Evolutionary conservation across 1,140 invertebrate species (phyloP), one percentile per base, ranked within the genome.

Genomic region (Bombus pyrosoma): DNA sequence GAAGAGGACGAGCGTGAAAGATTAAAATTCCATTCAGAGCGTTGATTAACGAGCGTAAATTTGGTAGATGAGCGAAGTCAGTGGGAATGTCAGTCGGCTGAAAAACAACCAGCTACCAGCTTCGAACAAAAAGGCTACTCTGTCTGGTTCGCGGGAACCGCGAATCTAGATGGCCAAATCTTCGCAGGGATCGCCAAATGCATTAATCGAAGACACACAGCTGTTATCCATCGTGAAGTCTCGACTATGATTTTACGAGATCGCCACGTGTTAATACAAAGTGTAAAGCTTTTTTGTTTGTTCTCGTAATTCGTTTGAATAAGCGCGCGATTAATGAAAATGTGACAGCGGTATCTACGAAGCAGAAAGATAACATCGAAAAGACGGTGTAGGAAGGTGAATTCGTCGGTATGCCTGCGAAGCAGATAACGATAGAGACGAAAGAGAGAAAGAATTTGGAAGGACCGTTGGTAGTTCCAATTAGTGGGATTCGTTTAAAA

Each of bases 31-130:
- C n/a, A 1, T 66, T 32, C n/a, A 69, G 34, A 32, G 57, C 74
- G 89, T 87, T 90, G 91, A 93, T 91, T 86, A 86, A 91, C 86
- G 89, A 87, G n/a, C 82, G 82, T 85, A 75, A 91, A 91, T 91
- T 91, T 87, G 8, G 47, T 6, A 53, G 47, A 53, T 53, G 47
- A 53, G 47, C 47, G 1, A 53, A 22, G 47, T 53, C 47, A 18
- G 18, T 22, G 47, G 22, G 47, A 53, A 53, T 53, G 0, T 53
- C 18, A n/a, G 28, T 62, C 28, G 82, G 57, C 71, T 86, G 83
- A 86, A 82, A 86, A 87, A 32, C 76, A 13, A 78, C 22, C 43
- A 43, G 57, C 57, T 12, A 25, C 28, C 57, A n/a, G 57, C 10
- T n/a, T 62, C 59, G 28, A 13, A 5, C 59, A n/a, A 5, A 62